phyloP scores from a whole-genome alignment of 2,113 vertebrate genomes.

The Channa argus region DNA sequence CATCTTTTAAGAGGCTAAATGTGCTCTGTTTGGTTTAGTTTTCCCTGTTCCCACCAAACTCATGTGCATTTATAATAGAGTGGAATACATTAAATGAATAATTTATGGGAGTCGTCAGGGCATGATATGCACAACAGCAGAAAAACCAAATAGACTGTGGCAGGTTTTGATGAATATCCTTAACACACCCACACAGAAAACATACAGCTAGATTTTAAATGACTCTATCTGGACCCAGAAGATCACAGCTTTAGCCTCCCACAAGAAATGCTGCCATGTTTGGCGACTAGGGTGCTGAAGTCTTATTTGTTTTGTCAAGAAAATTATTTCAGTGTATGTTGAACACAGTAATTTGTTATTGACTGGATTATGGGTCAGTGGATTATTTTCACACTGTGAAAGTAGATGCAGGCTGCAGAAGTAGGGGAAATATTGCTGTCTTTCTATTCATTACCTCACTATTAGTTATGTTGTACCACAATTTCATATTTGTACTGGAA shows the following conservation, averaged over 20 bases:
- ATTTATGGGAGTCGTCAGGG: slow-evolving; percentile 40
- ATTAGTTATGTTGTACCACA: background rate
- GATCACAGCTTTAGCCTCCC: background rate
- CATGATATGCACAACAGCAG: slow-evolving; percentile 32
- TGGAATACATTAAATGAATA: slow-evolving; percentile 36
- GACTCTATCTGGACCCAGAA: background rate
- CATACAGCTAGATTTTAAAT: background rate
- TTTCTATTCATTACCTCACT: too few species aligned
- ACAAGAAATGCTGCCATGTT: background rate
- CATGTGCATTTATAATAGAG: slow-evolving; percentile 34
- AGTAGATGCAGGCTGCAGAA: background rate
- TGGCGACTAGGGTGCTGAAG: background rate
- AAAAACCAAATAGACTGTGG: slow-evolving; percentile 37
- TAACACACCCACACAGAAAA: slow-evolving; percentile 8
- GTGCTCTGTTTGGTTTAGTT: slow-evolving; percentile 46
- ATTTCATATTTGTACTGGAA: background rate
- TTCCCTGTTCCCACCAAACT: slow-evolving; percentile 32
- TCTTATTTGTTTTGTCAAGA: background rate
- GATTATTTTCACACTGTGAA: background rate
- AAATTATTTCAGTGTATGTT: too few species aligned
- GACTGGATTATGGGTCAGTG: background rate
- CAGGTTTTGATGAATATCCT: slow-evolving; percentile 28
- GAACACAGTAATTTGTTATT: background rate
- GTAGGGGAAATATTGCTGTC: too few species aligned
- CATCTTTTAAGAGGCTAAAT: slow-evolving; percentile 40